Evolutionary conservation across 2,113 vertebrate genomes (phyloP), one percentile per base, ranked within the genome.

Genomic region (Synchiropus splendidus): DNA sequence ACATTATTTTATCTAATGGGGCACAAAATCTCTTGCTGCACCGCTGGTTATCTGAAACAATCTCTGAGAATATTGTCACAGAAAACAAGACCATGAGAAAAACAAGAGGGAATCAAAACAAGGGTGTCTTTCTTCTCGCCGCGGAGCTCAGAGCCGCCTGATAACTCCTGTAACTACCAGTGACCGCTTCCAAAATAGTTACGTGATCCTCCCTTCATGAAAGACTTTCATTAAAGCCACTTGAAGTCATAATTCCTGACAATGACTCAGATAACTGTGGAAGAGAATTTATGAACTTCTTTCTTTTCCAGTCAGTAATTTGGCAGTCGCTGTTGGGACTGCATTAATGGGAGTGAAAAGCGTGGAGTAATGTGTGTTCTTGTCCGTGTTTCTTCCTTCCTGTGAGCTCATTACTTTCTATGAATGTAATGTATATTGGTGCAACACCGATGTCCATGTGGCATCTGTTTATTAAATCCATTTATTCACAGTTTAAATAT

Each of bases 401-500:
- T n/a, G 37, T 39, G 10, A 4, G 8, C 21, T 27, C 21, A 27
- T 27, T 27, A 27, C 21, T 8, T 8, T 4, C 4, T 8, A 8
- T 27, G 21, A 27, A 8, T 27, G 21, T 8, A 8, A 27, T 27
- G 8, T 31, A 40, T 13, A 42, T 16, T 58, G 45, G 43, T 42
- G 36, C 13, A 21, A 33, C 31, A 10, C 16, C 11, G 44, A 49
- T 45, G 47, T 18, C 53, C 60, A 66, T 45, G 40, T 16, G 18
- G 4, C 46, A 27, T 48, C n/a, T 32, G 52, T 61, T 46, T 49
- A 63, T 64, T 58, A 54, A 63, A 66, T 34, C 36, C 47, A 54
- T 67, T 64, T 55, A 47, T 64, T 56, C 51, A 36, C 2, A 2
- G 51, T 30, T 56, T 54, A 50, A 60, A 70, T 67, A 72, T 70